Percentiles rank a stretch among this genome's conserved stretches.
These are phyloP conservation scores for Phalacrocorax pelagicus DNA, from an alignment of 2,113 vertebrate genomes.

Conservation along the genomic window DNA sequence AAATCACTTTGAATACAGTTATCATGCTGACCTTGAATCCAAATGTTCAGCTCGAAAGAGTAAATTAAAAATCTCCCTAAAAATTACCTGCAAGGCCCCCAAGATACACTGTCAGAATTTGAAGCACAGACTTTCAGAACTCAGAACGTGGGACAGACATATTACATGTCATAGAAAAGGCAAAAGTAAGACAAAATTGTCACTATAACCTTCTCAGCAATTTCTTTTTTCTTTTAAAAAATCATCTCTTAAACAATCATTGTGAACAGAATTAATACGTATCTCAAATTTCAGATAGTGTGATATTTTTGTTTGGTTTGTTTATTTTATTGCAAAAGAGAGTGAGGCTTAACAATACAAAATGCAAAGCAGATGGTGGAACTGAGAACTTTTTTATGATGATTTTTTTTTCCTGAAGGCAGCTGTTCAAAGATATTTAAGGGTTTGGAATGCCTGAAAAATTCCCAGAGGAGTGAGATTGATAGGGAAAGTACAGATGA, in stretches of 20 bases:
- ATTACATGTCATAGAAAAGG: background rate
- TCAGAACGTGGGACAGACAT: background rate
- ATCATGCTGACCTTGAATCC: background rate
- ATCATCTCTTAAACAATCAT: background rate
- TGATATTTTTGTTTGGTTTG: background rate
- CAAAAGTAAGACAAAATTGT: background rate
- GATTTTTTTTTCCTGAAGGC: background rate
- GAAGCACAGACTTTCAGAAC: background rate
- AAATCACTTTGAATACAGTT: background rate
- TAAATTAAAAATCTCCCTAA: background rate
- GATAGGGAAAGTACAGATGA: constrained; percentile 21
- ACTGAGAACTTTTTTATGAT: background rate
- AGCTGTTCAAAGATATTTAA: constrained; percentile 62
- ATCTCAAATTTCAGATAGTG: background rate
- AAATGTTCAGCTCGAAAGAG: background rate
- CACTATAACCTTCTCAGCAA: background rate
- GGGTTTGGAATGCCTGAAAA: constrained; percentile 42
- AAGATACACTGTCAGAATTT: background rate
- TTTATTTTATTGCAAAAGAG: constrained; percentile 13
- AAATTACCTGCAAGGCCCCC: background rate
- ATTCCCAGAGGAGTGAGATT: constrained; percentile 10
- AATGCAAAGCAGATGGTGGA: constrained; percentile 44
- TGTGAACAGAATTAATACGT: background rate
- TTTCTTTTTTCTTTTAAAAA: background rate
- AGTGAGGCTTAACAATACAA: background rate